Evolutionary conservation across 2,888 invertebrate species (phyloP).

Genomic region (Ommatoiulus sabulosus): DNA sequence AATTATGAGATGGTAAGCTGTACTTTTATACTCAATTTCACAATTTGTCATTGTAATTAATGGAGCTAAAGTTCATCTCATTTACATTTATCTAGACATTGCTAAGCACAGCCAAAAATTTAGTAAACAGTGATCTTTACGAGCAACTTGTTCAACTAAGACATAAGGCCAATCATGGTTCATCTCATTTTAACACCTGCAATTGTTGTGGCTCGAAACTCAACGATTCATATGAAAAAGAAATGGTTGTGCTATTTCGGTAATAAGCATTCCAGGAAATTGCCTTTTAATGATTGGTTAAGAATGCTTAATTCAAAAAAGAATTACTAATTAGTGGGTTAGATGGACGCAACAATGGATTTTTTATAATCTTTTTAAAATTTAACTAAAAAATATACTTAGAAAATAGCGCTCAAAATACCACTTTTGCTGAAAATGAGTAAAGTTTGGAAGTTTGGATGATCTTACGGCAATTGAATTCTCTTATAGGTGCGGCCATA

Average conservation of each 20-base stretch:
- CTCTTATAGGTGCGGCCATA: constrained; percentile 53
- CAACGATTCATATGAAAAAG: constrained; percentile 45
- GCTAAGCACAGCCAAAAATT: constrained; percentile 55
- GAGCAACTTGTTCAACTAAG: constrained; percentile 47
- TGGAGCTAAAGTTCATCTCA: neutral
- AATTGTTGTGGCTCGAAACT: constrained; percentile 36
- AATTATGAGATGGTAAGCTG: constrained; percentile 59
- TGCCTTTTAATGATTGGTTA: too few species aligned
- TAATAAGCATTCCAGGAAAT: neutral
- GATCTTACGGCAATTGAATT: neutral
- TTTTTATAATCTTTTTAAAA: neutral
- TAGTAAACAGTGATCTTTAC: constrained; percentile 55
- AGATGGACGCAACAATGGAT: too few species aligned
- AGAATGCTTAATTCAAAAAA: too few species aligned
- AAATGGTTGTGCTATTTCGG: constrained; percentile 52
- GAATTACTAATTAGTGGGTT: neutral
- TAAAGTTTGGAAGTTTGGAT: neutral
- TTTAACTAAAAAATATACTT: neutral
- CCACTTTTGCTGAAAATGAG: neutral
- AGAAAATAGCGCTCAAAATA: too few species aligned
- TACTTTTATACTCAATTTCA: neutral
- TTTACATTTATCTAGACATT: constrained; percentile 51
- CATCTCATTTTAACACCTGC: constrained; percentile 49
- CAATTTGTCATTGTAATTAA: neutral
- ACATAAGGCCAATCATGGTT: constrained; percentile 52